Base-by-base conservation (phyloP, 2,888 invertebrate genomes). In the Theretra japonica region DNA sequence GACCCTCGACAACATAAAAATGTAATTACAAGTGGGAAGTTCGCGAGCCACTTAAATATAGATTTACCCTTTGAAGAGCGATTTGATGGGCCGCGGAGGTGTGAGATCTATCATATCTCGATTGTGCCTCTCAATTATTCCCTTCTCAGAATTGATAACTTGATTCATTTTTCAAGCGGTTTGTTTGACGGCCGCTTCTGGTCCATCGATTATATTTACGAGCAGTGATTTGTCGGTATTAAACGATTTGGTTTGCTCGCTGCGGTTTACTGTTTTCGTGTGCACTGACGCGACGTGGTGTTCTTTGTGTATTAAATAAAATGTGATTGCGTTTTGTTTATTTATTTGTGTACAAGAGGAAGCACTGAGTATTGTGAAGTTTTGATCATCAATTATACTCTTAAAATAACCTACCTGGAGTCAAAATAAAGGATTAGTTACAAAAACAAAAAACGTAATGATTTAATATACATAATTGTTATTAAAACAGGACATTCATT, bases 91-190 rank as follows among this genome's bases (percentile, higher is more conserved):
- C 84, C 82, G 79, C 83, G 81, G 85, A 91, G 90, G 92, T 92
- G 91, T 90, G 87, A 92, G 91, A 92, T 92, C 90, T 89, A 93
- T 93, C 90, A 93, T 91, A 92, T 90, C 87, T 87, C 90, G 89
- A 92, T 93, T 91, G 88, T 87, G 84, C 83, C 81, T 87, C 90
- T 89, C 92, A 91, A 92, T 93, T 92, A 92, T 90, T 89, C 87
- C 86, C 88, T 82, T 82, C 82, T 88, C 88, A 76, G 83, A 75
- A 82, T 82, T 85, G 90, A 91, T 91, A 89, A 87, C 90, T 90
- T 87, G 84, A 89, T 91, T 89, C 90, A 91, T 92, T 91, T 90
- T 91, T 92, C 89, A 90, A 86, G 80, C 57, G 75, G 79, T 75
- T 75, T 71, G 68, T 72, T 73, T 53, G 70, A 60, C 69, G 72